Base-by-base conservation (phyloP, 2,797 vertebrate species). In the Lithobates pipiens region DNA sequence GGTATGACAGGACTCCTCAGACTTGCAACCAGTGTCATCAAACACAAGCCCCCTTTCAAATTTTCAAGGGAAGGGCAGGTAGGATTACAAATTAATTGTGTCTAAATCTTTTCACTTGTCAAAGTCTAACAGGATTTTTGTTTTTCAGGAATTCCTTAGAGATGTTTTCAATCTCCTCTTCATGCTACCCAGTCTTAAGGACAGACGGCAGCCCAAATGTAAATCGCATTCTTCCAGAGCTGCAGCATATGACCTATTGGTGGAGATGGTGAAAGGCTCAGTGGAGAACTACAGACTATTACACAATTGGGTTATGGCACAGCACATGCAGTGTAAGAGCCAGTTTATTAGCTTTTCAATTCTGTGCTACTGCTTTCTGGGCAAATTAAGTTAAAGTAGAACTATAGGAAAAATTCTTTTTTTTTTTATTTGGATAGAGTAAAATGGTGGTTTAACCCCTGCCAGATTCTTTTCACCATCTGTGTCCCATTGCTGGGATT, bases 291-390 rank as follows among this genome's bases (percentile, higher is more conserved):
- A 99, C 94, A 95, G 98, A 44, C 95, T 99, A 73, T 97, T 99
- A 44, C 98, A 99, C 93, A 99, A 99, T 93, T 99, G 98, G 98
- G 98, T 99, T 83, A 99, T 99, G 98, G 97, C 98, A 0, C 98
- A 99, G 89, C 98, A 99, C 92, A 98, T 99, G 98, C 98, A 99
- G 89, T 95, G 98, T 99, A 93, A 98, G 95, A 74, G 68, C 10
- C 42, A 10, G n/a, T 57, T 76, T 39, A 42, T 39, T 32, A 25
- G 57, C 23, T 63, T 80, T 50, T 85, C 2, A 18, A 54, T 16
- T 15, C 44, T 16, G 50, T 57, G 50, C 50, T 57, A 21, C 44
- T 46, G 21, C 44, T 46, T 15, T 13, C 11, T 15, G 15, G 44
- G 44, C 44, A 39, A 39, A 39, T 15, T 15, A 46, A 15, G 13